Conservation (phyloP, 2,113 vertebrate genomes). For the Plecotus auritus region DNA sequence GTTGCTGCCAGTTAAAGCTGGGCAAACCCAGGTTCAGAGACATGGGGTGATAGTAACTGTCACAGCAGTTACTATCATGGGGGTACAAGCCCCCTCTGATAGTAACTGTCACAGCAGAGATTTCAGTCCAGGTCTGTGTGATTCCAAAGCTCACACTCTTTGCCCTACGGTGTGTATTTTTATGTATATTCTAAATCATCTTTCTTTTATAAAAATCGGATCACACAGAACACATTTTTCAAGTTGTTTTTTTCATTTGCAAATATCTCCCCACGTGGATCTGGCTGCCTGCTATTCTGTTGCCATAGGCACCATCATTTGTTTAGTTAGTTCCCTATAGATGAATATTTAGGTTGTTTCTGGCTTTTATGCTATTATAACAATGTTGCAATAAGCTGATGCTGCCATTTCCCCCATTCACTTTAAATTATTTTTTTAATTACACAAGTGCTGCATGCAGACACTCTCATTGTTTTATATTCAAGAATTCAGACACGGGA, state of each 20-base stretch:
- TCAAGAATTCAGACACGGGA: not conserved
- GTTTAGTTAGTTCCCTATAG: not conserved
- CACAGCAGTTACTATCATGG: too few species aligned
- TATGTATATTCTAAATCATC: not conserved
- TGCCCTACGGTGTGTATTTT: not conserved
- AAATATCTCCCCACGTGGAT: not conserved
- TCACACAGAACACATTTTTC: not conserved
- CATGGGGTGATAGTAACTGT: not conserved
- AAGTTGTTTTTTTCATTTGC: not conserved
- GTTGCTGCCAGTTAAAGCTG: not conserved
- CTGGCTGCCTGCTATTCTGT: not conserved
- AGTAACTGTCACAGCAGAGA: not conserved
- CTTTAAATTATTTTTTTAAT: slow-evolving; percentile 54
- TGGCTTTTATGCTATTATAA: not conserved
- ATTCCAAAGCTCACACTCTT: not conserved
- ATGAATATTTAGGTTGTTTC: slow-evolving; percentile 25
- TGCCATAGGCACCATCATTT: slow-evolving; percentile 45
- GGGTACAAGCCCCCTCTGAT: not conserved
- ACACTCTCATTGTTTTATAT: not conserved
- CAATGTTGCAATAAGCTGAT: not conserved
- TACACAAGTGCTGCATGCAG: not conserved
- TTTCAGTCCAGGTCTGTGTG: not conserved
- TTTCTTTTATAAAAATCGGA: not conserved
- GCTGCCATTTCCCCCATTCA: not conserved
- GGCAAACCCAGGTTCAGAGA: not conserved